Evolutionary conservation across 2,113 vertebrate genomes (phyloP).

Genomic region (Emydura subglobosa): DNA sequence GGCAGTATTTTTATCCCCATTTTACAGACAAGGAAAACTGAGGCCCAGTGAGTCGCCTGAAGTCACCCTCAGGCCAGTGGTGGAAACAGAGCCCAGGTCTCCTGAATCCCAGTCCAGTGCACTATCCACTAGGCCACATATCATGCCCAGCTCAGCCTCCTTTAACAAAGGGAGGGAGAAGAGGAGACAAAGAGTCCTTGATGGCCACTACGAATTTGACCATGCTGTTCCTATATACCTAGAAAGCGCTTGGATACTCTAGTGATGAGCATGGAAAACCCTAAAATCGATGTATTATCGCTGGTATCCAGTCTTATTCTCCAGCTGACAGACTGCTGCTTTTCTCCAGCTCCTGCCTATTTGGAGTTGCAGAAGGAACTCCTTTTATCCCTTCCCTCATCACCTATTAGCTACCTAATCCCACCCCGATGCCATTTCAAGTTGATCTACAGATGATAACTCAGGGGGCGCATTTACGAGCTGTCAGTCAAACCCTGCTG

Average conservation of each 20-base stretch:
- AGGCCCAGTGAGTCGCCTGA: background rate
- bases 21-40: too few species aligned
- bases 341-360: background rate
- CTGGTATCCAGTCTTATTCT: background rate
- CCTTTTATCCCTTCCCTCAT: background rate
- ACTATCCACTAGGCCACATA: too few species aligned
- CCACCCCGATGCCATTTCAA: background rate
- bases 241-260: too few species aligned
- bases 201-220: too few species aligned
- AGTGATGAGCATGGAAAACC: too few species aligned
- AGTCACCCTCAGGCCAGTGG: too few species aligned
- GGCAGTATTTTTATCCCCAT: background rate
- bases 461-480: background rate
- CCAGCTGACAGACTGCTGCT: background rate
- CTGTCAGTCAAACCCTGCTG: background rate
- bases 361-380: background rate
- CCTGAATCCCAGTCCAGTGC: too few species aligned
- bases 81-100: too few species aligned
- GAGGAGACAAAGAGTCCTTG: too few species aligned
- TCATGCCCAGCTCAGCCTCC: too few species aligned
- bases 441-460: background rate
- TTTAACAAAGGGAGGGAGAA: too few species aligned
- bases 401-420: background rate
- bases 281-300: background rate
- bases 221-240: too few species aligned